phyloP scores from a whole-genome alignment of 2,888 invertebrate species.

The Hypercompe scribonia region DNA sequence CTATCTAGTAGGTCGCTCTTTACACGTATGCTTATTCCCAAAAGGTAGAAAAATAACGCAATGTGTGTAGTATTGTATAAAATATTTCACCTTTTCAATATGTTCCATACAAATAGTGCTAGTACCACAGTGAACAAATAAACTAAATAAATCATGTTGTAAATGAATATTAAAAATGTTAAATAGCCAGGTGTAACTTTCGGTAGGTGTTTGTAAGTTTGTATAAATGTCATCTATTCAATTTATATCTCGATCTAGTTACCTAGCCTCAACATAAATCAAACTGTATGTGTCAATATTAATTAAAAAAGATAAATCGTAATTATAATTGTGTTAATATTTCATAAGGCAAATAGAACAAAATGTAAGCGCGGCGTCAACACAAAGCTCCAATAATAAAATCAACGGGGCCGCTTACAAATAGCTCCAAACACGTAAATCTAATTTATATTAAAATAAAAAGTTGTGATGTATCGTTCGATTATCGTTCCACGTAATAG shows the following conservation, averaged over 20 bases:
- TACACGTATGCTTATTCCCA: too few relatives aligned
- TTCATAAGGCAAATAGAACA: conserved; percentile 48
- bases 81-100: too few relatives aligned
- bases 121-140: not conserved
- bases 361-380: conserved; percentile 57
- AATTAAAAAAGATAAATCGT: conserved; percentile 52
- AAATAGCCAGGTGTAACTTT: not conserved
- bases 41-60: too few relatives aligned
- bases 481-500: conserved; percentile 56
- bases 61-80: too few relatives aligned
- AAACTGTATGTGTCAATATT: conserved; percentile 45
- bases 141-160: not conserved
- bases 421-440: conserved; percentile 71
- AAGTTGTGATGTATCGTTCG: conserved; percentile 53
- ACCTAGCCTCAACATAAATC: conserved; percentile 32
- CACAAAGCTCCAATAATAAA: conserved; percentile 71
- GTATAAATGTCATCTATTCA: conserved; percentile 8
- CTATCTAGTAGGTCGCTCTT: too few relatives aligned
- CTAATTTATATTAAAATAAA: conserved; percentile 70
- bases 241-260: conserved; percentile 23
- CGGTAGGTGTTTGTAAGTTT: not conserved
- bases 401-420: conserved; percentile 73
- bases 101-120: too few relatives aligned
- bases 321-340: conserved; percentile 53
- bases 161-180: not conserved